Percentiles rank a stretch among this genome's conserved stretches.
Evolutionary conservation across 2,113 vertebrate species (phyloP).

Genomic region (Tetrao urogallus): DNA sequence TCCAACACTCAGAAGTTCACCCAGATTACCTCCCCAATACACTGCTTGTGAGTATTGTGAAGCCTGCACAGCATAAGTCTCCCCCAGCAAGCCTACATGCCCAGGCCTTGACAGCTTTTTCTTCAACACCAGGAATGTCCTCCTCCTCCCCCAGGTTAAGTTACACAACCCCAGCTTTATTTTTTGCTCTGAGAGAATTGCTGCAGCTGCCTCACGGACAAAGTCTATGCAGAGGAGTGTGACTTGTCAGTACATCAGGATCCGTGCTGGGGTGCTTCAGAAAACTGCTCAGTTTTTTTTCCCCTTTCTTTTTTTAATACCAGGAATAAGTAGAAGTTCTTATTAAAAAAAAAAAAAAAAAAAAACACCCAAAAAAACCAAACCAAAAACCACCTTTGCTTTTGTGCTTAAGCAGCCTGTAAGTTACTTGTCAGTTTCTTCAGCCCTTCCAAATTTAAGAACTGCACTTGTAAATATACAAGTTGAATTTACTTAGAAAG

Average conservation of each 20-base stretch:
- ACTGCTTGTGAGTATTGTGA: not conserved
- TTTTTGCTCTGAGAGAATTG: conserved; percentile 46
- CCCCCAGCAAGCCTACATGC: not conserved
- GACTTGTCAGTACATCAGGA: conserved; percentile 60
- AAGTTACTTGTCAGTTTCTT: conserved; percentile 15
- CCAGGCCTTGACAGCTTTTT: conserved; percentile 9
- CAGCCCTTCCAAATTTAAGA: conserved; percentile 24
- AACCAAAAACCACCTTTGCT: not conserved
- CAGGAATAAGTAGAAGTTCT: conserved; percentile 7
- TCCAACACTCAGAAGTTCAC: not conserved
- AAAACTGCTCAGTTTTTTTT: conserved; percentile 30
- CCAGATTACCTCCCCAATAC: not conserved
- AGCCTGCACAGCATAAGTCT: not conserved
- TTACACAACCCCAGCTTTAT: conserved; percentile 60
- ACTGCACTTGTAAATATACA: conserved; percentile 19
- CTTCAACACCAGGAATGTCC: conserved; percentile 31
- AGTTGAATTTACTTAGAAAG: not conserved
- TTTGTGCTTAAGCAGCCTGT: conserved; percentile 1
- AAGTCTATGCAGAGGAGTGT: conserved; percentile 45
- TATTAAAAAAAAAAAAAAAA: not conserved
- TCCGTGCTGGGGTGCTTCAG: not conserved
- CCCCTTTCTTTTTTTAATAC: not conserved
- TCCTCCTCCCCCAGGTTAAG: conserved; percentile 46
- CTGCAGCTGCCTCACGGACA: conserved; percentile 33
- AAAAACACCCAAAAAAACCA: not conserved